These are phyloP conservation scores for fruit fly (Drosophila melanogaster) DNA, from an alignment of 1,140 invertebrate genomes.

Conservation along the genomic window Release_6_plus_ISO1_MT NT_033777.3:5909501-5910000, in stretches of 20 bases:
- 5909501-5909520: constrained; percentile 60
- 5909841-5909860: constrained; percentile 8
- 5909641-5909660: no score
- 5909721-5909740: background rate
- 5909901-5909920: constrained; percentile 52
- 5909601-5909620: no score
- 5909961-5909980: constrained; percentile 29
- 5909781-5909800: constrained; percentile 38
- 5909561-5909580: background rate
- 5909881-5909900: constrained; percentile 76
- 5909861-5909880: constrained; percentile 54
- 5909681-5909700: background rate
- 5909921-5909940: constrained; percentile 37
- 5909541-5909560: constrained; percentile 13
- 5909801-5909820: constrained; percentile 52
- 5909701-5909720: no score
- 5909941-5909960: background rate
- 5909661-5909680: no score
- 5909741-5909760: constrained; percentile 53
- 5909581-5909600: no score
- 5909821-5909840: constrained; percentile 70
- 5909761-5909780: constrained; percentile 39
- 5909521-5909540: constrained; percentile 9
- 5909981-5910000: constrained; percentile 57
- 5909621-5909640: no score